These are phyloP conservation scores for Drosophila mettleri DNA, from an alignment of 2,888 invertebrate genomes.

Conservation along the genomic window DNA sequence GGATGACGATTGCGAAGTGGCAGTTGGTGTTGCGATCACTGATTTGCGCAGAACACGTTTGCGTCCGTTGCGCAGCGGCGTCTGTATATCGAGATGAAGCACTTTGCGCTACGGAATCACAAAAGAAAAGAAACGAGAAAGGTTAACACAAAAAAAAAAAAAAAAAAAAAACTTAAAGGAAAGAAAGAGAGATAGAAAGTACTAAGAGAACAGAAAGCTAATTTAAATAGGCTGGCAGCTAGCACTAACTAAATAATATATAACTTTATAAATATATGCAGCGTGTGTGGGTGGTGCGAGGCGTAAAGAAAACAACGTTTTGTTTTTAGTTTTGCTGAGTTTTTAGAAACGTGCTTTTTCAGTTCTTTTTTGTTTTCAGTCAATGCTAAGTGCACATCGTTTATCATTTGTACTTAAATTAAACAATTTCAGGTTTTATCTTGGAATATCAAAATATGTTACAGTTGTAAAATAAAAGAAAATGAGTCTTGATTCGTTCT, in stretches of 20 bases:
- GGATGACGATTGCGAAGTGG: slow-evolving; percentile 18
- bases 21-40: background rate
- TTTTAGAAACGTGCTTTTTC: slow-evolving; percentile 35
- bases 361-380: slow-evolving; percentile 17
- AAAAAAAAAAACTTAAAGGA: no score
- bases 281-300: background rate
- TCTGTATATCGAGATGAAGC: slow-evolving; percentile 55
- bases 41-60: slow-evolving; percentile 69
- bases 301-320: slow-evolving; percentile 61
- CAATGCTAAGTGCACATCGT: background rate
- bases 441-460: background rate
- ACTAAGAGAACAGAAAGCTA: slow-evolving; percentile 15
- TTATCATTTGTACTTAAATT: slow-evolving; percentile 10
- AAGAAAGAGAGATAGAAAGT: no score
- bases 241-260: background rate
- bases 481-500: background rate
- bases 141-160: slow-evolving; percentile 17
- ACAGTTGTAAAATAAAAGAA: slow-evolving; percentile 14
- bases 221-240: slow-evolving; percentile 2
- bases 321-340: slow-evolving; percentile 24
- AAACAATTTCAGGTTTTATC: slow-evolving; percentile 7
- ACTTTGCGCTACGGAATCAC: slow-evolving; percentile 46
- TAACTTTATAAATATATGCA: background rate
- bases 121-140: slow-evolving; percentile 16
- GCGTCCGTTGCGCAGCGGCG: slow-evolving; percentile 79